These are phyloP conservation scores for Elysia chlorotica DNA, from an alignment of 1,140 invertebrate genomes.

Conservation along the genomic window DNA sequence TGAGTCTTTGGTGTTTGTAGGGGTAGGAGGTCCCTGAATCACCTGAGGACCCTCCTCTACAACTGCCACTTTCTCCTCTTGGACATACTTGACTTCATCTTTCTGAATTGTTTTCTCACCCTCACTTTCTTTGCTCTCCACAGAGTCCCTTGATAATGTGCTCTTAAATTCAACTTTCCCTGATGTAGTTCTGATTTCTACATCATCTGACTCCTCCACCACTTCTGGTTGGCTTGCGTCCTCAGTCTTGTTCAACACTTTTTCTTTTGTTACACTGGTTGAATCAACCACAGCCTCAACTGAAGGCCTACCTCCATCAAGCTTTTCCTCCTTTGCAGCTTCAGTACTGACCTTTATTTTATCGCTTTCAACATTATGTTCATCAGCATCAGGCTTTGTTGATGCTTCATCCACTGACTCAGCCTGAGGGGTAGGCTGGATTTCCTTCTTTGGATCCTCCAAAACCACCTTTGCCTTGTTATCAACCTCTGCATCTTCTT, in stretches of 20 bases:
- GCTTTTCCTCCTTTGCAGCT: too few species aligned
- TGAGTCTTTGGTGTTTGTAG: background rate
- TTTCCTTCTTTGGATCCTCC: background rate
- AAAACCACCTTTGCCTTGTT: background rate
- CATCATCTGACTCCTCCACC: background rate
- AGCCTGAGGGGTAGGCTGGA: too few species aligned
- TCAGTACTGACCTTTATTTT: too few species aligned
- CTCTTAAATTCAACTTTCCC: background rate
- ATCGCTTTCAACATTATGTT: too few species aligned
- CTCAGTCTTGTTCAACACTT: background rate
- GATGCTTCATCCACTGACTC: background rate
- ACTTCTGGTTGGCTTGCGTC: slow-evolving; percentile 4
- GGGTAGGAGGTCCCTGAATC: background rate
- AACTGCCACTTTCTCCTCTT: slow-evolving; percentile 1
- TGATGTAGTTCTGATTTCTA: slow-evolving; percentile 2
- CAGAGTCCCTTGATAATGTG: slow-evolving; percentile 8
- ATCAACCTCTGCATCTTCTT: slow-evolving; percentile 10
- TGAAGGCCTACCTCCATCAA: too few species aligned
- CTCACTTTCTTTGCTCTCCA: slow-evolving; percentile 17
- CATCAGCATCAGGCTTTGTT: too few species aligned
- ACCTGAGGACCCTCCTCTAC: background rate
- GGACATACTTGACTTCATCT: background rate
- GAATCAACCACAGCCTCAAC: too few species aligned
- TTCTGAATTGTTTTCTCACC: slow-evolving; percentile 1
- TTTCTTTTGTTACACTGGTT: background rate